Conservation (phyloP, 2,888 invertebrate genomes). For the Choristoneura rosaceana region DNA sequence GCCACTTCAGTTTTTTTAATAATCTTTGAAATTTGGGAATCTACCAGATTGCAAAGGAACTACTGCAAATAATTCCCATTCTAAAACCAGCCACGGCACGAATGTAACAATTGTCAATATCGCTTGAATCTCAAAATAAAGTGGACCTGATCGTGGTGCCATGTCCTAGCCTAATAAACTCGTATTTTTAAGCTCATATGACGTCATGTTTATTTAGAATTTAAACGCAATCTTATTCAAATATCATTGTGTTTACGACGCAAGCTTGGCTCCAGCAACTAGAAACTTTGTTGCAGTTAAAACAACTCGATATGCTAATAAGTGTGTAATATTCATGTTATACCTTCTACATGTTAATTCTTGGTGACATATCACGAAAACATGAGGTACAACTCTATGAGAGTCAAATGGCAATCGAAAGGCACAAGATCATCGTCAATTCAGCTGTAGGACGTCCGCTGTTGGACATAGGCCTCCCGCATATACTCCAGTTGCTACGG, state of each 20-base stretch:
- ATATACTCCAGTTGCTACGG: no score
- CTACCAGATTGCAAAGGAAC: no score
- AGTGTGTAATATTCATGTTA: neutral
- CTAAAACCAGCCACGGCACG: no score
- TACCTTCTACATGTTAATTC: slow-evolving; percentile 1
- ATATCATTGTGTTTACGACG: slow-evolving; percentile 10
- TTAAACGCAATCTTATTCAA: neutral
- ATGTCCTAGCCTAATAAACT: neutral
- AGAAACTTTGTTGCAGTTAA: slow-evolving; percentile 1
- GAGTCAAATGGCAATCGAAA: neutral
- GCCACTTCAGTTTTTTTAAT: no score
- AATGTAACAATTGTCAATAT: no score
- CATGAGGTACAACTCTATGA: neutral
- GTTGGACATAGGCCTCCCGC: no score
- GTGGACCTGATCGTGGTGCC: no score
- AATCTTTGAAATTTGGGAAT: no score
- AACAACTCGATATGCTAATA: neutral
- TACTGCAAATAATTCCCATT: no score
- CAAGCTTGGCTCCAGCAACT: neutral
- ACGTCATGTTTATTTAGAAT: slow-evolving; percentile 1
- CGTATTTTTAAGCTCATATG: neutral
- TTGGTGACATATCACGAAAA: neutral
- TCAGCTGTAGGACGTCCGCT: no score
- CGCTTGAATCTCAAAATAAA: no score
- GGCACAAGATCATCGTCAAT: neutral